Conservation (phyloP, 2,888 invertebrate genomes). For the Drosophila demipolita region DNA sequence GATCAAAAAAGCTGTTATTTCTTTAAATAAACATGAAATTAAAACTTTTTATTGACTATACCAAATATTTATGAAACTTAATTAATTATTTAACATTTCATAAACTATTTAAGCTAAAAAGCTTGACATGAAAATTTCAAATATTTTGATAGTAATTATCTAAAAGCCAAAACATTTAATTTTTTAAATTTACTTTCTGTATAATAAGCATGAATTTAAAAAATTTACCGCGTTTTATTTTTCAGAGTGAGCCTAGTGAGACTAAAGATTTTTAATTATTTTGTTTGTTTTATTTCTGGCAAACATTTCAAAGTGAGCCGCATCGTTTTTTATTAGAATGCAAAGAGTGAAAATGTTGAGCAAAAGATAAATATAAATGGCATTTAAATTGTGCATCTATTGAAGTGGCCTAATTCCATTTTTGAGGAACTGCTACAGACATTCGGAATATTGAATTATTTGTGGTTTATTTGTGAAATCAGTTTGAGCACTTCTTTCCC, state of each 20-base stretch:
- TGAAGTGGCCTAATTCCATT: constrained; percentile 51
- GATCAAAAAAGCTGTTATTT: too few relatives aligned
- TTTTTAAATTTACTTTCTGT: not conserved
- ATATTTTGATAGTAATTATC: too few relatives aligned
- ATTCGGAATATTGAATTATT: constrained; percentile 42
- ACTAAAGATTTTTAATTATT: constrained; percentile 75
- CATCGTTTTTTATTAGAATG: constrained; percentile 41
- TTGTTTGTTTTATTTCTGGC: constrained; percentile 56
- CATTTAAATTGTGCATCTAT: constrained; percentile 24
- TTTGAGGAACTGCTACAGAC: constrained; percentile 35
- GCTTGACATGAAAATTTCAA: too few relatives aligned
- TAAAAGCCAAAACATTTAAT: not conserved
- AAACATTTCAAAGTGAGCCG: not conserved
- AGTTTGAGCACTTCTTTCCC: not conserved
- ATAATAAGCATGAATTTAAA: not conserved
- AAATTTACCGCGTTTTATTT: not conserved
- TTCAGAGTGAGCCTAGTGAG: constrained; percentile 20
- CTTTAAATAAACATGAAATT: too few relatives aligned
- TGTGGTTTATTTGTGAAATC: constrained; percentile 16
- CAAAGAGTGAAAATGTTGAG: constrained; percentile 34
- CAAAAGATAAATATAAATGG: constrained; percentile 61
- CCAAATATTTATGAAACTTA: too few relatives aligned
- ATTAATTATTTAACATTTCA: too few relatives aligned
- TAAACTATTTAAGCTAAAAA: too few relatives aligned
- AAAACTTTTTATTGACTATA: too few relatives aligned